phyloP scores from a whole-genome alignment of 2,888 invertebrate species.

The Drosophila greeni region DNA sequence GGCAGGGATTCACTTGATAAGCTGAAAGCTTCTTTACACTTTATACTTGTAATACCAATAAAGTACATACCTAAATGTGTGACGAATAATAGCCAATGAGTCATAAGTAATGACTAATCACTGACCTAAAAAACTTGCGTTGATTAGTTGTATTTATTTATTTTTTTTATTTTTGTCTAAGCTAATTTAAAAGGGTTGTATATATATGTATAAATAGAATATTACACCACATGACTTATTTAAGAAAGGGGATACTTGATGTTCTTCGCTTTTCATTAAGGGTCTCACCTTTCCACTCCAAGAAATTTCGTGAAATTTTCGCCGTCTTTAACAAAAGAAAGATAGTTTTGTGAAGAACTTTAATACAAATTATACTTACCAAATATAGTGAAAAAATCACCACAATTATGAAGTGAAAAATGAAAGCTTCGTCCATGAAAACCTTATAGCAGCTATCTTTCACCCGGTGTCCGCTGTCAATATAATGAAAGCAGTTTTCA shows the following conservation, averaged over 20 bases:
- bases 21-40: too few relatives aligned
- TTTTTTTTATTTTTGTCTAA: too few relatives aligned
- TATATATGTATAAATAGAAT: too few relatives aligned
- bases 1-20: too few relatives aligned
- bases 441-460: conserved; percentile 3
- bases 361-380: background rate
- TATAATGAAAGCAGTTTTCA: conserved; percentile 1
- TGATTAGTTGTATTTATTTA: too few relatives aligned
- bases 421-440: background rate
- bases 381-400: background rate
- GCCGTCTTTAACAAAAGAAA: background rate
- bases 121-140: too few relatives aligned
- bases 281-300: background rate
- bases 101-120: too few relatives aligned
- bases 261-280: background rate
- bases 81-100: too few relatives aligned
- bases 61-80: too few relatives aligned
- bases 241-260: background rate
- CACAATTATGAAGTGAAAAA: background rate
- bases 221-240: background rate
- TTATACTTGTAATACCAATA: too few relatives aligned
- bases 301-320: background rate
- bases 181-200: too few relatives aligned
- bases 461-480: background rate
- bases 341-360: background rate